phyloP scores from a whole-genome alignment of 64 coral and sea anemone species.

The Trachythela sp. region DNA sequence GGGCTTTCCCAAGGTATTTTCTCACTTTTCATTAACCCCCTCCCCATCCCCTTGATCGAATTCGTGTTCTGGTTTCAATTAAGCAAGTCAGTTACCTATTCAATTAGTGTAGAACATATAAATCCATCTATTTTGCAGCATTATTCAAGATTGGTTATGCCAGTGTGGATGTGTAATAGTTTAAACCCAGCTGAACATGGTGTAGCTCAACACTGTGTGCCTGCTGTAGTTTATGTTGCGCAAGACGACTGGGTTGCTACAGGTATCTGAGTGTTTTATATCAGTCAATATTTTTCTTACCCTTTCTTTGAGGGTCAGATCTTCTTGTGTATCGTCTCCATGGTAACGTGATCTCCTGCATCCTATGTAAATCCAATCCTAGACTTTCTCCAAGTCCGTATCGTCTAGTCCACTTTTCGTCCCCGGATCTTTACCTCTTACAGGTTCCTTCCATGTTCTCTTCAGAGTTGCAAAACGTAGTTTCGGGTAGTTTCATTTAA shows the following conservation, averaged over 20 bases:
- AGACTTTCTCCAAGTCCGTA: no score
- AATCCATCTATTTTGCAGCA: slow-evolving; percentile 44
- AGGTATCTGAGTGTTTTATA: slow-evolving; percentile 38
- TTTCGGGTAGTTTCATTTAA: no score
- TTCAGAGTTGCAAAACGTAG: no score
- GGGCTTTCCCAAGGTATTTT: slow-evolving; percentile 74
- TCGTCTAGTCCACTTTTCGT: no score
- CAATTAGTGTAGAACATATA: no score
- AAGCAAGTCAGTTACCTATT: no score
- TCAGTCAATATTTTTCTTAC: not conserved
- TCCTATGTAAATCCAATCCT: no score
- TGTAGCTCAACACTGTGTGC: slow-evolving; percentile 77
- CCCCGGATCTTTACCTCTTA: no score
- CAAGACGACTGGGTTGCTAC: slow-evolving; percentile 64
- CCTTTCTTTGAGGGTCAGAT: not conserved
- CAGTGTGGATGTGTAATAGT: slow-evolving; percentile 78
- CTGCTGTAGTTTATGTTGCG: slow-evolving; percentile 71
- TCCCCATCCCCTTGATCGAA: no score
- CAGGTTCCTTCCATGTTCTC: no score
- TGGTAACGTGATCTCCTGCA: no score
- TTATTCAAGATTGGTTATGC: slow-evolving; percentile 60
- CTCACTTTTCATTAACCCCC: not conserved
- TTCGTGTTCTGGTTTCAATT: no score
- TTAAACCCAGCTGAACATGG: slow-evolving; percentile 57
- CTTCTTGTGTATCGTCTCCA: not conserved